Base-by-base conservation (phyloP, 2,888 invertebrate species). In the Chironomus riparius region DNA sequence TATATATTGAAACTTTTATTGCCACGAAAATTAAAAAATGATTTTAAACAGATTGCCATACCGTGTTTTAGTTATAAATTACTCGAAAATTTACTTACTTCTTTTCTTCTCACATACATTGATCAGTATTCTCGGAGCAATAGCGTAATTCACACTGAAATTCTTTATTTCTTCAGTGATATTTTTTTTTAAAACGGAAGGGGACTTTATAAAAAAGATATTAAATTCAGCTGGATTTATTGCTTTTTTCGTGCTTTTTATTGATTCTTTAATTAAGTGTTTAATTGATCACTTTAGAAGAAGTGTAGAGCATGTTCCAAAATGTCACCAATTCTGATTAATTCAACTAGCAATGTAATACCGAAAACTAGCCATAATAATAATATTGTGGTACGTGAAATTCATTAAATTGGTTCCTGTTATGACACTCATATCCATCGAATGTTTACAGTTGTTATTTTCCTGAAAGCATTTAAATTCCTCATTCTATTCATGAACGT, bases 51-150 rank as follows among this genome's bases (percentile, higher is more conserved):
- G 74, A 74, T 68, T 74, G 47, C 48, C 62, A 56, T 15, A 4
- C 15, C 2, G 38, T 68, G 24, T 74, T 74, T 74, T 74, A 74
- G 68, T 74, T 74, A 74, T 74, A 74, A 74, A 74, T 74, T 74
- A 68, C 68, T 22, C 13, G 48, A 68, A 47, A 74, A 21, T 74
- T 74, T 65, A 73, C 73, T 47, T 65, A 65, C 65, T 65, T 21
- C 65, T 65, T 24, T 65, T 24, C 65, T 24, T 22, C 22, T 65
- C 65, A 65, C 22, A 65, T 22, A 65, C 24, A 21, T 65, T 65
- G 22, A 21, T 65, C 65, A 21, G 65, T 24, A 38, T 24, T 65
- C 24, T 18, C 13, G 24, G 5, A 65, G 13, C 65, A 13, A 24
- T 18, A 13, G 65, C 6, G 13, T 47, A 68, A 28, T 68, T 68